These are phyloP conservation scores for Diplodus sargus DNA, from an alignment of 2,797 vertebrate genomes.

Conservation along the genomic window DNA sequence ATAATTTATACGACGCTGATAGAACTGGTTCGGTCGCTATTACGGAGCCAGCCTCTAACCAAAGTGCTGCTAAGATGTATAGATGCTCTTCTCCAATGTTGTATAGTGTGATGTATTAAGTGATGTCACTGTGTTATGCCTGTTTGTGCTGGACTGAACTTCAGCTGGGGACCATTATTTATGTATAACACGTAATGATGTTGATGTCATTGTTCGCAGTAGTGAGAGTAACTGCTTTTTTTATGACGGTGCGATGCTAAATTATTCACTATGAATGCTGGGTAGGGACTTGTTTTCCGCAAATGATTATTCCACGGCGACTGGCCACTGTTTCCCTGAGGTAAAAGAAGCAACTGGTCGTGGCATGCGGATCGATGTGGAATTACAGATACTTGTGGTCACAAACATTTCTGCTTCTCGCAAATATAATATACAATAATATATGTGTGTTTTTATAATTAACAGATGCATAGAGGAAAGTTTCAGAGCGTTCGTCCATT, in stretches of 20 bases:
- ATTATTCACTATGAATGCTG: constrained; percentile 35
- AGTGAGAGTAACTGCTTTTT: constrained; percentile 17
- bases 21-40: constrained; percentile 19
- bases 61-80: constrained; percentile 74
- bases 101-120: constrained; percentile 17
- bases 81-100: constrained; percentile 27
- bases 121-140: constrained; percentile 14
- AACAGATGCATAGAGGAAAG: no score
- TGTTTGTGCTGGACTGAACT: constrained; percentile 13
- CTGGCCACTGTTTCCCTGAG: no score
- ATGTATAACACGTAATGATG: neutral
- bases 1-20: constrained; percentile 43
- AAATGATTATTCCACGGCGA: no score
- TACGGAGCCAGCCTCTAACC: constrained; percentile 52
- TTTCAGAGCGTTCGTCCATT: no score
- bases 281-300: neutral
- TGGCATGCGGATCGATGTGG: no score
- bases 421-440: no score
- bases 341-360: no score
- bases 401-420: no score
- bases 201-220: constrained; percentile 21
- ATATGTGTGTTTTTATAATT: no score
- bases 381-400: no score
- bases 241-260: constrained; percentile 12
- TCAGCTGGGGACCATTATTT: neutral